Conservation (phyloP, 2,888 invertebrate species). For the Lypha dubia region DNA sequence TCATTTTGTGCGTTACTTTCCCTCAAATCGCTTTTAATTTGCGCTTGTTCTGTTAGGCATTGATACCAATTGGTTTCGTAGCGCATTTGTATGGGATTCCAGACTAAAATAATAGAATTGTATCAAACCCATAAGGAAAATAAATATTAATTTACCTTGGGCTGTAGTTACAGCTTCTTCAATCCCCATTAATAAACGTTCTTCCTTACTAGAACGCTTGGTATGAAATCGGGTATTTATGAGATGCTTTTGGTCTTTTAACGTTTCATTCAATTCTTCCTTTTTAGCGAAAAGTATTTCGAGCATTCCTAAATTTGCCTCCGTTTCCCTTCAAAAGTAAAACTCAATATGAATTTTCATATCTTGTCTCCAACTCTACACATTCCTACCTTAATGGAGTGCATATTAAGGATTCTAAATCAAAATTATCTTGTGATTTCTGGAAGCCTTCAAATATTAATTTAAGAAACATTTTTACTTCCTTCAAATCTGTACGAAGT, state of each 20-base stretch:
- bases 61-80: constrained; percentile 47
- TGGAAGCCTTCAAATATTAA: constrained; percentile 28
- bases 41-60: constrained; percentile 17
- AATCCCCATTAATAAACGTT: neutral
- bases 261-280: neutral
- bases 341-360: neutral
- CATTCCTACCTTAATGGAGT: constrained; percentile 23
- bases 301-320: neutral
- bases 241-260: neutral
- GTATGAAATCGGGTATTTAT: neutral
- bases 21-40: neutral
- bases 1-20: neutral
- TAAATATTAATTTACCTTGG: constrained; percentile 7
- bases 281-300: neutral
- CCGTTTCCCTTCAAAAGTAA: constrained; percentile 10
- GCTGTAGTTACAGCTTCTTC: constrained; percentile 2
- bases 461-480: constrained; percentile 34
- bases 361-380: neutral
- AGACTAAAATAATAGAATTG: constrained; percentile 20
- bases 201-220: neutral
- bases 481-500: constrained; percentile 28
- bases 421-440: neutral
- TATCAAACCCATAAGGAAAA: neutral
- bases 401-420: constrained; percentile 18
- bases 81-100: constrained; percentile 47